Percentiles rank a stretch among this genome's conserved stretches.
phyloP scores from a whole-genome alignment of 2,888 invertebrate species.

The Pachliopta kotzebuea region DNA sequence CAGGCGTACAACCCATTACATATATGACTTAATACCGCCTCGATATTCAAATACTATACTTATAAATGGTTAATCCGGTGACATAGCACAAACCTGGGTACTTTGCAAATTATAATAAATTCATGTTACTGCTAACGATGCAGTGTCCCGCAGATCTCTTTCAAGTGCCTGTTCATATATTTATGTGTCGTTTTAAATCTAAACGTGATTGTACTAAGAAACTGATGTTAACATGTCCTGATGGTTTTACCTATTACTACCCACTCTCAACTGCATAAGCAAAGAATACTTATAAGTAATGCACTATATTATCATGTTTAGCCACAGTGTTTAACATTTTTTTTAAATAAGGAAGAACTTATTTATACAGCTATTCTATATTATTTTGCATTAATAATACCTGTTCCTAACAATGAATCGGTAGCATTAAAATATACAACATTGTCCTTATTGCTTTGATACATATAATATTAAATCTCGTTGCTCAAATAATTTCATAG shows the following conservation, averaged over 20 bases:
- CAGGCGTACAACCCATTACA: constrained; percentile 34
- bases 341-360: neutral
- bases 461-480: no score
- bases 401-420: no score
- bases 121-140: neutral
- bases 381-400: no score
- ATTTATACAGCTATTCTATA: no score
- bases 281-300: neutral
- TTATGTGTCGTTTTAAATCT: neutral
- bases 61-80: constrained; percentile 8
- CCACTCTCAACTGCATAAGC: neutral
- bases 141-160: neutral
- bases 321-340: neutral
- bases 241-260: neutral
- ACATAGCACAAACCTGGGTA: constrained; percentile 1
- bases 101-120: constrained; percentile 10
- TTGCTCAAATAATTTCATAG: no score
- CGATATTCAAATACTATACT: constrained; percentile 11
- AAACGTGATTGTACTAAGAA: neutral
- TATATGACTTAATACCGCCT: constrained; percentile 15
- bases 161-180: neutral
- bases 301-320: neutral
- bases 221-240: neutral
- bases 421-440: no score
- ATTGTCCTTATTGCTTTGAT: no score